Percentiles rank a stretch among this genome's conserved stretches.
Conservation (phyloP, 2,888 invertebrate species). For the Pristionchus exspectatus region DNA sequence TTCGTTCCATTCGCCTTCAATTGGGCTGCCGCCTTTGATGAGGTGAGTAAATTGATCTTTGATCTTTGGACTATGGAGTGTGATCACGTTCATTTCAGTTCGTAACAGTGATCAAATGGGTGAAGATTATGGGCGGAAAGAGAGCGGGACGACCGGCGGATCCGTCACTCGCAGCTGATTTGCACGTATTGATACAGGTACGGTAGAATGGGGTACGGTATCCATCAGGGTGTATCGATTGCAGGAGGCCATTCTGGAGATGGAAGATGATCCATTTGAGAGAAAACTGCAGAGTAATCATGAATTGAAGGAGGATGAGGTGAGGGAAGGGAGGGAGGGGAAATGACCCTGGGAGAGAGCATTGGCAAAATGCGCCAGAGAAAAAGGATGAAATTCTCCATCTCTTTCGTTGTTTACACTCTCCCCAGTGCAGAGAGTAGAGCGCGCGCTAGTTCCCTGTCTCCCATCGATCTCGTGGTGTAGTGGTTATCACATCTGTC, state of each 20-base stretch:
- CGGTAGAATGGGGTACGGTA: not conserved
- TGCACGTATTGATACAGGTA: constrained; percentile 88
- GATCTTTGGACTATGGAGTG: not conserved
- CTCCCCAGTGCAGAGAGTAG: not conserved
- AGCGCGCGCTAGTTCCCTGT: constrained; percentile 10
- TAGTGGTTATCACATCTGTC: constrained; percentile 78
- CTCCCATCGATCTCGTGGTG: constrained; percentile 69
- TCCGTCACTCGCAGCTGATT: constrained; percentile 89
- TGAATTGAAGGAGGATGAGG: constrained; percentile 93
- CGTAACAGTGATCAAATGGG: constrained; percentile 94
- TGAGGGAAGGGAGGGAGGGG: constrained; percentile 26
- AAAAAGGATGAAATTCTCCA: not conserved
- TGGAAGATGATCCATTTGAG: constrained; percentile 98
- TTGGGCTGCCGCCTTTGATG: constrained; percentile 80
- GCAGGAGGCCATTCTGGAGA: constrained; percentile 90
- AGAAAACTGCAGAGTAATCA: constrained; percentile 89
- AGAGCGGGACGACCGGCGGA: constrained; percentile 85
- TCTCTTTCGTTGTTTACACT: constrained; percentile 3
- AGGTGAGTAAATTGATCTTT: constrained; percentile 71
- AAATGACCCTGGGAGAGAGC: constrained; percentile 16
- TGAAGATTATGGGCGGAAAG: constrained; percentile 85
- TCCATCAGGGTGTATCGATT: not conserved
- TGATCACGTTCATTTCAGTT: constrained; percentile 75
- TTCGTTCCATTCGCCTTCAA: constrained; percentile 80
- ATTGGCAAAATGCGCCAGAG: not conserved